Conservation (phyloP, 2,888 invertebrate genomes). For the Macrostomum cliftonense region DNA sequence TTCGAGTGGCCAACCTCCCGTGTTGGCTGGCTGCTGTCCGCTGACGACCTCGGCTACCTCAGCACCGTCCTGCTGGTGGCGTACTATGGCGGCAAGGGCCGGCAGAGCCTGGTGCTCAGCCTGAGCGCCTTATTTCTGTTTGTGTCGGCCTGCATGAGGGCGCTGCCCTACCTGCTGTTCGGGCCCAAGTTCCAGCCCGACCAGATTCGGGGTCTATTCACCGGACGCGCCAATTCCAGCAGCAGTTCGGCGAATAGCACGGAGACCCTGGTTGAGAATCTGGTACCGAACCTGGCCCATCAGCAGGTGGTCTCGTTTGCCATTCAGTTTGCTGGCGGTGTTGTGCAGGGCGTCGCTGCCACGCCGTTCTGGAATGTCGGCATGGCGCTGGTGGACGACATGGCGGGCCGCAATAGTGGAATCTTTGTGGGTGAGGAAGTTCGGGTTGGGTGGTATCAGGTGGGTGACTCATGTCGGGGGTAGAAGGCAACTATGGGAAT, state of each 20-base stretch:
- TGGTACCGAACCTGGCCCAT: neutral
- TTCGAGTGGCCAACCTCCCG: neutral
- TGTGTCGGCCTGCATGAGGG: neutral
- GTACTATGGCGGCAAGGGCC: neutral
- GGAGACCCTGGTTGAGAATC: no score
- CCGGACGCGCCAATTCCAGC: no score
- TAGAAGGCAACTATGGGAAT: no score
- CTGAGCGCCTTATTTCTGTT: no score
- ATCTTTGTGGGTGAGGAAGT: constrained; percentile 9
- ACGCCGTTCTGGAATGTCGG: constrained; percentile 9
- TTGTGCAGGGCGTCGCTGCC: constrained; percentile 7
- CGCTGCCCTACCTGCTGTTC: neutral
- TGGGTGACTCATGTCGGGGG: no score
- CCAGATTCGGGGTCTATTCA: no score
- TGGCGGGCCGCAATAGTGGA: constrained; percentile 8
- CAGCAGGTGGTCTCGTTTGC: constrained; percentile 4
- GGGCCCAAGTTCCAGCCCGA: neutral
- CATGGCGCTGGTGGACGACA: constrained; percentile 8
- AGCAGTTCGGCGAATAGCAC: no score
- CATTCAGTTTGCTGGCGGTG: constrained; percentile 6
- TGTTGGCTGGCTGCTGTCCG: neutral
- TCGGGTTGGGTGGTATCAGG: no score
- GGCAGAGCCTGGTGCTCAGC: no score
- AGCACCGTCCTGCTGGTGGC: neutral
- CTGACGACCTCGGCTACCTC: neutral